Evolutionary conservation across 1,140 invertebrate genomes (phyloP), one percentile per base, ranked within the genome.

Genomic region (Danaus melanippus): DNA sequence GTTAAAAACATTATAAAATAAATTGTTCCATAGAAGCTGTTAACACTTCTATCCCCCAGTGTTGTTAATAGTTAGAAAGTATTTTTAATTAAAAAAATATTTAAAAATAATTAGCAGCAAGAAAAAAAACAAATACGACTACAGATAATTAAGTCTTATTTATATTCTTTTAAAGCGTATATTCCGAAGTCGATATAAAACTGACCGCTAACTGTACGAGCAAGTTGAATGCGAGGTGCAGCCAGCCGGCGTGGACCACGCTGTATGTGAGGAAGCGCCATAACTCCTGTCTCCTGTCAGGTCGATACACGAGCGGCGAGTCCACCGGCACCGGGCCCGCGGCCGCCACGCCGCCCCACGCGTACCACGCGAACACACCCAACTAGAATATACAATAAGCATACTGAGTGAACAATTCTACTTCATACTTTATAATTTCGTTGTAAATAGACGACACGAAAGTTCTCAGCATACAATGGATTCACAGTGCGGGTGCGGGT

Each of bases 191-290:
- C 3, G 15, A 32, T 32, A 32, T 32, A 32, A 12, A 58, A 64
- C 69, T 69, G 49, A 86, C 86, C 50, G 84, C 86, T 6, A 87
- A 71, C 88, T 98, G 97, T 17, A 98, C 95, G 21, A 96, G 90
- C 63, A 98, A 91, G 88, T 98, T 98, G 89, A 98, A 98, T 17
- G 96, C 91, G 62, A 98, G 89, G 87, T 98, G 97, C 49, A 98
- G 90, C 96, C 96, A 98, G 75, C 96, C 96, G 11, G 96, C 95
- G 87, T 98, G 97, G 67, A 98, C 90, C 58, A 98, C 93, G 92
- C 97, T 97, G 88, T 98, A 98, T 64, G 96, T 92, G 59, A 97
- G 87, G 84, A 98, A 98, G 74, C 97, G 91, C 96, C 97, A 98
- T 47, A 98, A 89, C 86, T 98, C 95, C 43, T 92, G 89, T 41